Evolutionary conservation across 2,797 vertebrate species (phyloP), one percentile per base, ranked within the genome.

Genomic region (Calcarius lapponicus): DNA sequence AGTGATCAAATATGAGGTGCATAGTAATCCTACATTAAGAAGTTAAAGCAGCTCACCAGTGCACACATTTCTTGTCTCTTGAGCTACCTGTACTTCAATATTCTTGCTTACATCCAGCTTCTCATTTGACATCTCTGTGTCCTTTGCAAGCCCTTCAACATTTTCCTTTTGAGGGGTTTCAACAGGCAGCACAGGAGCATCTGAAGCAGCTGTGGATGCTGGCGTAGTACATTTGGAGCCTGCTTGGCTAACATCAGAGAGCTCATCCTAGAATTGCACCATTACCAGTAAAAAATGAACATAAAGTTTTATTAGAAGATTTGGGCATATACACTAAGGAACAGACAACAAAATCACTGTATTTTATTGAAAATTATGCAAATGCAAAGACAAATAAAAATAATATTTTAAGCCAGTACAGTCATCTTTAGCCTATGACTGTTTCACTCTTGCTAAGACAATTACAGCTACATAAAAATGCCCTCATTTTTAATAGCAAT

Each of bases 231-330:
- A 98, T 93, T 98, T 99, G 88, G 98, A 98, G 80, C 97, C 98
- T 83, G 97, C 88, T 34, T 96, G 98, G 96, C 97, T 98, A 20
- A 96, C 87, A 62, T 97, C 97, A 79, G 98, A 98, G 91, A 99
- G 97, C 95, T 99, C 99, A 98, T 99, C 99, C 99, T 99, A 97
- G 74, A 98, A 92, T 54, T 25, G 54, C 69, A 61, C 42, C 34
- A 40, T 90, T 17, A 40, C 10, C 64, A 51, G 75, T 13, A 32
- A 51, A 60, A 83, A 71, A 57, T 11, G 7, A 85, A 53, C 15
- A 64, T 2, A 12, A 42, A 51, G 22, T 40, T 26, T 40, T 67
- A 60, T 13, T 71, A 57, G 43, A 89, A 89, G 11, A 65, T 18
- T 5, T 47, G 53, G 14, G 22, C 24, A 50, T 25, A 56, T 7